A percentile compares a stretch with the other conserved stretches of the same genome.
Evolutionary conservation across 2,888 invertebrate genomes (phyloP).

Genomic region (Entomobrya multifasciata): DNA sequence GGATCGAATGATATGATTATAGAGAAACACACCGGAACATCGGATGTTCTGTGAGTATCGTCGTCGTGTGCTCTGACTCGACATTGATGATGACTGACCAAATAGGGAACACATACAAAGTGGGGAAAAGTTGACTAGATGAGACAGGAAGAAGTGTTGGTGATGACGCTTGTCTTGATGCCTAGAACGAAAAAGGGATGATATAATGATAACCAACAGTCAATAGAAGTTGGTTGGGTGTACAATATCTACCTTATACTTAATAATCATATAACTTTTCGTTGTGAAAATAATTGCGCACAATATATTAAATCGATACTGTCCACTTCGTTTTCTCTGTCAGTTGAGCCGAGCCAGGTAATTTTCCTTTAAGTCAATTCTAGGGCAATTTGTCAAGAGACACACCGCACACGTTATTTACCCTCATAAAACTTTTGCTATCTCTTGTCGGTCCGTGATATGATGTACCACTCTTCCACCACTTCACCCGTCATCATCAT

Average conservation of each 20-base stretch:
- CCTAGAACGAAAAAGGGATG: background rate
- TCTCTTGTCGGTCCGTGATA: slow-evolving; percentile 63
- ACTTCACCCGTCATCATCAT: slow-evolving; percentile 22
- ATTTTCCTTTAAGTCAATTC: slow-evolving; percentile 72
- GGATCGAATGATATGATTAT: background rate
- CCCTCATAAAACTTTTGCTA: slow-evolving; percentile 63
- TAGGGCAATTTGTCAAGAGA: slow-evolving; percentile 76
- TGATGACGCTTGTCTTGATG: slow-evolving; percentile 36
- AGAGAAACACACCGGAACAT: slow-evolving; percentile 36
- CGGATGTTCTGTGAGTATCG: slow-evolving; percentile 59
- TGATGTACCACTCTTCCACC: slow-evolving; percentile 64
- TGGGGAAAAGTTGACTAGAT: slow-evolving; percentile 36
- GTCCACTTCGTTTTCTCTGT: slow-evolving; percentile 74
- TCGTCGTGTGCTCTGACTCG: slow-evolving; percentile 44
- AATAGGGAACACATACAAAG: slow-evolving; percentile 43
- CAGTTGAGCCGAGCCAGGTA: slow-evolving; percentile 63
- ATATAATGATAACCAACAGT: slow-evolving; percentile 14
- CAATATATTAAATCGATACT: slow-evolving; percentile 77
- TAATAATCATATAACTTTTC: background rate
- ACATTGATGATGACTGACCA: slow-evolving; percentile 47
- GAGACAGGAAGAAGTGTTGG: slow-evolving; percentile 49
- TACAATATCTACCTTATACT: background rate
- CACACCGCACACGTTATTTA: slow-evolving; percentile 44
- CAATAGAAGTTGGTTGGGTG: background rate
- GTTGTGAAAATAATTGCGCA: slow-evolving; percentile 34